Evolutionary conservation across 1,140 invertebrate genomes (phyloP).

Genomic region (Achatina immaculata): DNA sequence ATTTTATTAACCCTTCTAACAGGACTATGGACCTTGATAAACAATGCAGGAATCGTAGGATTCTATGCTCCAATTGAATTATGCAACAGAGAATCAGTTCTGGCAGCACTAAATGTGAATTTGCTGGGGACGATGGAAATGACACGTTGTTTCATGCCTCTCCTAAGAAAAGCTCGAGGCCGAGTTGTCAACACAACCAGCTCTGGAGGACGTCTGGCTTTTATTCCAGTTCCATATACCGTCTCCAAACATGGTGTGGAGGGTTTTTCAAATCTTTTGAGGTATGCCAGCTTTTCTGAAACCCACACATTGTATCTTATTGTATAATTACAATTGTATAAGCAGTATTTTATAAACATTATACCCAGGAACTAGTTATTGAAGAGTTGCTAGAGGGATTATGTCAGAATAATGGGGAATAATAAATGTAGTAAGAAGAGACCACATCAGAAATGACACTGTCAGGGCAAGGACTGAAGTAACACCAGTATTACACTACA

Average conservation of each 20-base stretch:
- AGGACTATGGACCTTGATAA: slow-evolving; percentile 62
- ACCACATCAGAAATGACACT: no score
- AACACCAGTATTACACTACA: no score
- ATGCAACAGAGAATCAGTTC: slow-evolving; percentile 40
- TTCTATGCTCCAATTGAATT: slow-evolving; percentile 38
- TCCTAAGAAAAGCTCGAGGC: slow-evolving; percentile 48
- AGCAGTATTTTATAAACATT: no score
- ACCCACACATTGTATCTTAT: no score
- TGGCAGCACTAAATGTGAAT: slow-evolving; percentile 44
- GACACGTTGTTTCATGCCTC: slow-evolving; percentile 51
- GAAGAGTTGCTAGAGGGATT: no score
- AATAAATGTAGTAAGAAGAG: no score
- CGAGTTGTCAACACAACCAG: slow-evolving; percentile 56
- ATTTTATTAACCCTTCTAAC: no score
- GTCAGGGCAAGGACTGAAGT: no score
- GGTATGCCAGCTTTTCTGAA: slow-evolving; percentile 31
- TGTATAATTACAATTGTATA: no score
- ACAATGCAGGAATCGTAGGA: slow-evolving; percentile 56
- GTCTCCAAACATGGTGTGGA: slow-evolving; percentile 52
- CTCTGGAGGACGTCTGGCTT: slow-evolving; percentile 39
- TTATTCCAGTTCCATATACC: slow-evolving; percentile 39
- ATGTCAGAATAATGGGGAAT: no score
- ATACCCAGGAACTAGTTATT: no score
- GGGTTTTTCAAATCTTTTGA: slow-evolving; percentile 49
- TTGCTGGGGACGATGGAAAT: slow-evolving; percentile 49